phyloP scores from a whole-genome alignment of 2,888 invertebrate species.

The Saturnia pavonia region DNA sequence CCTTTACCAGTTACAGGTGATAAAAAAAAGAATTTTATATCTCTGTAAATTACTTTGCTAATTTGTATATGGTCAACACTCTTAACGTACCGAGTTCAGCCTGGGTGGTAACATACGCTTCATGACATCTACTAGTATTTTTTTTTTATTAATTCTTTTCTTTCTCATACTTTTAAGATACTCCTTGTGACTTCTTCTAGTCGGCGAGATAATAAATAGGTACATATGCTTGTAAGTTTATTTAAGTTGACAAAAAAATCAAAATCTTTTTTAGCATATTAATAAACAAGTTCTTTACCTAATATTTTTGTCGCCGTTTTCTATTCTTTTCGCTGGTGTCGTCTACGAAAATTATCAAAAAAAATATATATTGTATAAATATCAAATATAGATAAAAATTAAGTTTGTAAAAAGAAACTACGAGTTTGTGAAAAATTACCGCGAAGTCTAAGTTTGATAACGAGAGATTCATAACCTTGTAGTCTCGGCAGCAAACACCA shows the following conservation, averaged over 20 bases:
- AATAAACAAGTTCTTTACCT: not conserved
- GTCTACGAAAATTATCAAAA: not conserved
- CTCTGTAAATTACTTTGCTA: not conserved
- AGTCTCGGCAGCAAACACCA: not conserved
- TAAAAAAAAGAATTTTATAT: not conserved
- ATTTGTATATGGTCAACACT: not conserved
- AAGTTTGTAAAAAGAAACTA: not conserved
- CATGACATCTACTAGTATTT: not conserved
- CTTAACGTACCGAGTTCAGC: not conserved
- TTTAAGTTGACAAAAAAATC: no score
- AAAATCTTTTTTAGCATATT: no score
- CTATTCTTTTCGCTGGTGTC: no score
- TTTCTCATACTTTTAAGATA: not conserved
- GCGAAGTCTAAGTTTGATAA: not conserved
- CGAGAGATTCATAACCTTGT: not conserved
- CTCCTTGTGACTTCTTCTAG: not conserved
- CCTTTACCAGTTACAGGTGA: not conserved
- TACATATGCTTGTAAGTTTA: not conserved
- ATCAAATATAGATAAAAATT: not conserved
- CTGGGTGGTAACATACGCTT: not conserved
- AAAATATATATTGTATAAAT: not conserved
- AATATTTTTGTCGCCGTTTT: not conserved
- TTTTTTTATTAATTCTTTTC: not conserved
- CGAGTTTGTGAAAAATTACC: no score
- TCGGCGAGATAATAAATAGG: not conserved